Conservation (phyloP, 2,797 vertebrate species). For the Lates japonicus region DNA sequence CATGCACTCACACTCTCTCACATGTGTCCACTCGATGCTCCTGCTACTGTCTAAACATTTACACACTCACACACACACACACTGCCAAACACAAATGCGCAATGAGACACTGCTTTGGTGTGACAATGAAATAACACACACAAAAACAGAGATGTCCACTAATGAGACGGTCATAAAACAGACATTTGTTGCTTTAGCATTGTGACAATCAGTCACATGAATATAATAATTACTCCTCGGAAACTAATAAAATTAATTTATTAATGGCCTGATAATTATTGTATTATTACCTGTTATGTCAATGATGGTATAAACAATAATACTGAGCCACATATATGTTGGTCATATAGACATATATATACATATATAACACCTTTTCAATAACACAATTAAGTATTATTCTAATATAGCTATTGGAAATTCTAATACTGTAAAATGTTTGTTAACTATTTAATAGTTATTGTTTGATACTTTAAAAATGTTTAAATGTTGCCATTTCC, state of each 20-base stretch:
- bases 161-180: not conserved
- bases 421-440: not conserved
- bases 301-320: not conserved
- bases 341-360: not conserved
- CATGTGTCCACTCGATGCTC: slow-evolving; percentile 8
- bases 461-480: not conserved
- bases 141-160: not conserved
- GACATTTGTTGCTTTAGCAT: not conserved
- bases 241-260: not conserved
- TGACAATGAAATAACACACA: slow-evolving; percentile 16
- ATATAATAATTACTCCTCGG: not conserved
- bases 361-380: not conserved
- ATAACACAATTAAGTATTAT: not conserved
- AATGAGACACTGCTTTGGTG: not conserved
- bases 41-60: slow-evolving; percentile 7
- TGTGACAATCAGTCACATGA: not conserved
- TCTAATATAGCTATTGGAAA: not conserved
- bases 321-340: not conserved
- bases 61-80: slow-evolving; percentile 4
- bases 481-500: not conserved
- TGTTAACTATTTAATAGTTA: not conserved
- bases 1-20: slow-evolving; percentile 43
- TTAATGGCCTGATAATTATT: not conserved
- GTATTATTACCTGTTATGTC: not conserved
- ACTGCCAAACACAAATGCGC: not conserved